Evolutionary conservation across 2,797 vertebrate species (phyloP), one percentile per base, ranked within the genome.

Genomic region (Spondyliosoma cantharus): DNA sequence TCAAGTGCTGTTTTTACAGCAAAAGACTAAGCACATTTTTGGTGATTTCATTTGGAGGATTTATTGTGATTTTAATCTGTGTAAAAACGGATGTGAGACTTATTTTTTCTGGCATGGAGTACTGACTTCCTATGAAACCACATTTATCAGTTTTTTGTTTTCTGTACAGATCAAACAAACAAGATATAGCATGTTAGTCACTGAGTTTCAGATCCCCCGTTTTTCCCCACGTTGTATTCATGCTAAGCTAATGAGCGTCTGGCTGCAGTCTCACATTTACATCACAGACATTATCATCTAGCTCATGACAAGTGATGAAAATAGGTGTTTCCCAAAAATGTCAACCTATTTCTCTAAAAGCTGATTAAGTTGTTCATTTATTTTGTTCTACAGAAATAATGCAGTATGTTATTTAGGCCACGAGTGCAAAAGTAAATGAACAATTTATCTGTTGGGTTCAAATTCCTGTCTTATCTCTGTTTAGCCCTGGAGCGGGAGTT

Each of bases 401-500:
- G 22, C 48, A 32, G 22, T 45, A 27, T 24, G 25, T 71, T 56
- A 57, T 74, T 68, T 54, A 61, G 19, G 60, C 19, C 52, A 19
- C 13, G 4, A 53, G 3, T 37, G 27, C 67, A 70, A 58, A 74
- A 24, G 65, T 42, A 73, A 74, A 81, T 62, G 7, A 81, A 81
- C 54, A 74, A 54, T 77, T 53, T 29, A 54, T 82, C 73, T 61
- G 19, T 63, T 45, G 11, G 58, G 12, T 77, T 85, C 29, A 71
- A 12, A 58, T 56, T 70, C n/a, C 48, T 64, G 17, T 67, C 53
- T 83, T 58, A 66, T 72, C 69, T 73, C 24, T 80, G 74, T 87
- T 86, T 70, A 74, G 53, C 57, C 80, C 79, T 42, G 62, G 25
- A 82, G 84, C 77, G 46, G 3, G 19, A 63, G 60, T 68, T 65